Evolutionary conservation across 2,888 invertebrate species (phyloP).

Genomic region (Apeira syringaria): DNA sequence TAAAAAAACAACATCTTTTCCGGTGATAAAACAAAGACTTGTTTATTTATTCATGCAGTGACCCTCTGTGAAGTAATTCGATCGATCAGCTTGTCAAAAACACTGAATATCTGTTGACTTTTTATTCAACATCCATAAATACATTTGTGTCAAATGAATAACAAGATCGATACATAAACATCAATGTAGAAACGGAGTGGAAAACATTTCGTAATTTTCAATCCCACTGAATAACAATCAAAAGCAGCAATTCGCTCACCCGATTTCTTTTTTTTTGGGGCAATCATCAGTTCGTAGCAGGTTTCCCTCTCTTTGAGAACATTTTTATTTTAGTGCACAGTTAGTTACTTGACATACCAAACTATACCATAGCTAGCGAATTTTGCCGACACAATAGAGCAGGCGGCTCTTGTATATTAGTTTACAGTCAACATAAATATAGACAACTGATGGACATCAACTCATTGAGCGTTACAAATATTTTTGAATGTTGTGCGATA

Average conservation of each 20-base stretch:
- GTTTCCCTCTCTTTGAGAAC: constrained; percentile 1
- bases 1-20: constrained; percentile 12
- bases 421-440: too few species aligned
- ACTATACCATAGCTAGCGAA: too few species aligned
- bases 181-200: neutral
- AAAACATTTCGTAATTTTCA: constrained; percentile 2
- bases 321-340: too few species aligned
- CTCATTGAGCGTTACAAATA: too few species aligned
- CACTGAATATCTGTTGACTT: neutral
- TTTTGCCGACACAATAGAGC: too few species aligned
- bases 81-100: neutral
- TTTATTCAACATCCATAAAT: neutral
- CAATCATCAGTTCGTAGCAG: constrained; percentile 8
- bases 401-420: too few species aligned
- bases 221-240: constrained; percentile 7
- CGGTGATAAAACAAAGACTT: too few species aligned
- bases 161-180: neutral
- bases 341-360: too few species aligned
- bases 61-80: constrained; percentile 5
- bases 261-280: constrained; percentile 5
- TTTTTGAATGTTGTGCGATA: too few species aligned
- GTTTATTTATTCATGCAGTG: constrained; percentile 26
- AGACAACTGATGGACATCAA: too few species aligned
- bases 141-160: neutral
- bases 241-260: constrained; percentile 15